Evolutionary conservation across 2,113 vertebrate species (phyloP).

Genomic region (Protobothrops mucrosquamatus): DNA sequence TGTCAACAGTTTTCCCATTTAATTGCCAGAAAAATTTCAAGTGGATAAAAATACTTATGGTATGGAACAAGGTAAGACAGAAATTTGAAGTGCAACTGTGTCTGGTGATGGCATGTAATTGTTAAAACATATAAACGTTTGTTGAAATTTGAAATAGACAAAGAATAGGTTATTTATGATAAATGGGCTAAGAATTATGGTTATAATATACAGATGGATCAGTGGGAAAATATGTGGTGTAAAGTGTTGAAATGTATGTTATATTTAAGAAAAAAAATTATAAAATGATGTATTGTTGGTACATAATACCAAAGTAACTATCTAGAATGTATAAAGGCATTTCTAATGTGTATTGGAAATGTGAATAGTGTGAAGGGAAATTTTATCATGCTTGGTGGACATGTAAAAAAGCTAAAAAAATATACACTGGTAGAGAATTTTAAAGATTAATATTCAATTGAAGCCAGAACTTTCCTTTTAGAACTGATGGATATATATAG

Average conservation of each 20-base stretch:
- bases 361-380: neutral
- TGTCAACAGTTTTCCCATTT: neutral
- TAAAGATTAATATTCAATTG: neutral
- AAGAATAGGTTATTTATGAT: neutral
- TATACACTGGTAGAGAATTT: neutral
- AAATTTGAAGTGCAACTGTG: neutral
- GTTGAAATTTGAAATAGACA: neutral
- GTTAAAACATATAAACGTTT: neutral
- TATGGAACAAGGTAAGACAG: neutral
- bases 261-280: neutral
- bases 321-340: neutral
- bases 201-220: neutral
- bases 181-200: neutral
- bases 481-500: no score
- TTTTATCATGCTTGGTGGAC: neutral
- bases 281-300: neutral
- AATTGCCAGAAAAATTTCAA: neutral
- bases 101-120: neutral
- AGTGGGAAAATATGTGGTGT: neutral
- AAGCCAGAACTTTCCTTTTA: no score
- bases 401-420: neutral
- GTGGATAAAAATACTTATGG: neutral
- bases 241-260: neutral
- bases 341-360: neutral
- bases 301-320: neutral